Evolutionary conservation across 2,113 vertebrate species (phyloP).

Genomic region (Engystomops pustulosus): DNA sequence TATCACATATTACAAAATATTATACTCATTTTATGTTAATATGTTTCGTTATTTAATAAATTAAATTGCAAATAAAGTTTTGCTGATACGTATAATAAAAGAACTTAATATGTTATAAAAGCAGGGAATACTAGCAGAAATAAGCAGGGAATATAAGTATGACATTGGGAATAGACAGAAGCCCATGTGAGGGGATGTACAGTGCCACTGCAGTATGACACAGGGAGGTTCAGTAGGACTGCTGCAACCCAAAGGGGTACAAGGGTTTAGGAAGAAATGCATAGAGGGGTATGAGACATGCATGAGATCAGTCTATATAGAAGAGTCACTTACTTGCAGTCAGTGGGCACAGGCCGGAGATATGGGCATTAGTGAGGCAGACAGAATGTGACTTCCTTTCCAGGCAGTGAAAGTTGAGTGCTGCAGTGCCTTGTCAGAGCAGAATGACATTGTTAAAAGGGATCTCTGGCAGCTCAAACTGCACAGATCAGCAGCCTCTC

Average conservation of each 20-base stretch:
- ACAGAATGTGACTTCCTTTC: slow-evolving; percentile 59
- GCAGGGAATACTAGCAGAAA: neutral
- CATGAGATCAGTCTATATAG: slow-evolving; percentile 42
- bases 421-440: slow-evolving; percentile 79
- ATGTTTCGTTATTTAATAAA: neutral
- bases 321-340: slow-evolving; percentile 62
- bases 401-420: slow-evolving; percentile 63
- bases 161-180: neutral
- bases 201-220: slow-evolving; percentile 52
- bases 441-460: slow-evolving; percentile 86
- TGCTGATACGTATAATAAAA: neutral
- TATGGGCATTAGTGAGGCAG: slow-evolving; percentile 57
- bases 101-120: neutral
- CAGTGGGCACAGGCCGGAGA: slow-evolving; percentile 61
- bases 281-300: slow-evolving; percentile 61
- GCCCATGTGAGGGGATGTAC: neutral
- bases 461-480: slow-evolving; percentile 83
- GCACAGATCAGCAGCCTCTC: slow-evolving; percentile 88
- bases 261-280: neutral
- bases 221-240: slow-evolving; percentile 8
- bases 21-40: neutral
- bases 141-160: neutral
- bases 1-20: neutral
- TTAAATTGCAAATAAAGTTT: neutral
- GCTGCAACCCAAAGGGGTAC: slow-evolving; percentile 33